These are phyloP conservation scores for Byasa hedistus DNA, from an alignment of 2,888 invertebrate genomes.

Conservation along the genomic window DNA sequence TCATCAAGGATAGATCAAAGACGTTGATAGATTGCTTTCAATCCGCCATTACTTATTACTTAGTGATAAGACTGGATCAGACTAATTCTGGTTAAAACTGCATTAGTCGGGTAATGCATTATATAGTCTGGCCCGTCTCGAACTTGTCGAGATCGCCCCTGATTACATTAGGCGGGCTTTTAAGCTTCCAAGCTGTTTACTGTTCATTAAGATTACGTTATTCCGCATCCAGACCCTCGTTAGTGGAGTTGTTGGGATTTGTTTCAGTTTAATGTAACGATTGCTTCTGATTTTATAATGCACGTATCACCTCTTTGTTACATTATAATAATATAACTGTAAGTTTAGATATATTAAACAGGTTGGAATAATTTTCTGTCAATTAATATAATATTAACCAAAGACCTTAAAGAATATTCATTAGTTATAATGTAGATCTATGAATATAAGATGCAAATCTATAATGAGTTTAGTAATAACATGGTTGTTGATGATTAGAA, in stretches of 20 bases:
- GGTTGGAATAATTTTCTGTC: background rate
- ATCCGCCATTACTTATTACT: conserved; percentile 8
- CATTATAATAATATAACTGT: background rate
- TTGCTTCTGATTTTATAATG: background rate
- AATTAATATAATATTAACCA: no score
- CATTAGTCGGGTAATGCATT: conserved; percentile 35
- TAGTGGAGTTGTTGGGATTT: background rate
- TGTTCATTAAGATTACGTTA: conserved; percentile 13
- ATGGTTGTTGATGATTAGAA: no score
- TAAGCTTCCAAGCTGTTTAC: conserved; percentile 16
- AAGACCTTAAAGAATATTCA: no score
- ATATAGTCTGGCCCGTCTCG: conserved; percentile 31
- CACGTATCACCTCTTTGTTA: background rate
- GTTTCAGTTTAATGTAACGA: background rate
- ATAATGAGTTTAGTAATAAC: no score
- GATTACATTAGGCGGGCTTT: conserved; percentile 37
- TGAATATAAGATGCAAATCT: no score
- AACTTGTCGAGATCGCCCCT: conserved; percentile 37
- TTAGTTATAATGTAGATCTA: no score
- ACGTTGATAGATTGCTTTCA: conserved; percentile 11
- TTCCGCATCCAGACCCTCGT: background rate
- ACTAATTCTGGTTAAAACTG: conserved; percentile 28
- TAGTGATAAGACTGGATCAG: conserved; percentile 13
- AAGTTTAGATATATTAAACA: no score
- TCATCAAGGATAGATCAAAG: no score